These are phyloP conservation scores for Eumerus sabulonum DNA, from an alignment of 2,888 invertebrate species.

Conservation along the genomic window DNA sequence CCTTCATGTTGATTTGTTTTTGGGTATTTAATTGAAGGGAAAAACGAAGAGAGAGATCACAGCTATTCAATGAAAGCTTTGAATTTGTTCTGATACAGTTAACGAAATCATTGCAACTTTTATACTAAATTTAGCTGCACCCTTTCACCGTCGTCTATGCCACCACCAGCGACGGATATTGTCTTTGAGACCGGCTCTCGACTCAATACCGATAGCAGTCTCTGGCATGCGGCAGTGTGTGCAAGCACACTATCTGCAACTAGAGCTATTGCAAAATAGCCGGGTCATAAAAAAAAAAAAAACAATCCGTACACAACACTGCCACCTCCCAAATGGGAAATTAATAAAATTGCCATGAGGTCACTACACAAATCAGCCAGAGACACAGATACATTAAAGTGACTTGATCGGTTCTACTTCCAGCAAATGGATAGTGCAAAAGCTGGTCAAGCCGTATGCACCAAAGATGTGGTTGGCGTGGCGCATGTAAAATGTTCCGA, in stretches of 20 bases:
- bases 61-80: constrained; percentile 66
- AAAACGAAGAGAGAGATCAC: constrained; percentile 71
- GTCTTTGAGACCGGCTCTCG: constrained; percentile 35
- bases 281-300: constrained; percentile 10
- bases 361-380: constrained; percentile 52
- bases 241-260: constrained; percentile 19
- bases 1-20: constrained; percentile 66
- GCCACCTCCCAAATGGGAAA: constrained; percentile 37
- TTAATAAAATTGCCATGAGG: constrained; percentile 58
- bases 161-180: constrained; percentile 36
- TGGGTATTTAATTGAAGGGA: constrained; percentile 65
- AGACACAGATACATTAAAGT: constrained; percentile 28
- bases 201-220: constrained; percentile 18
- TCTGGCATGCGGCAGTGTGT: constrained; percentile 45
- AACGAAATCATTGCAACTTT: constrained; percentile 54
- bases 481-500: constrained; percentile 4
- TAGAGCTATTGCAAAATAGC: constrained; percentile 42
- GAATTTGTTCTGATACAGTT: constrained; percentile 57
- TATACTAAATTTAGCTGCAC: constrained; percentile 60
- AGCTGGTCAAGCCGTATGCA: constrained; percentile 25
- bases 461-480: constrained; percentile 1
- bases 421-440: too few species aligned
- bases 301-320: not conserved
- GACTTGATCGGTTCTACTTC: constrained; percentile 24
- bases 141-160: constrained; percentile 45